Evolutionary conservation across 2,888 invertebrate species (phyloP).

Genomic region (Tetropium fuscum): DNA sequence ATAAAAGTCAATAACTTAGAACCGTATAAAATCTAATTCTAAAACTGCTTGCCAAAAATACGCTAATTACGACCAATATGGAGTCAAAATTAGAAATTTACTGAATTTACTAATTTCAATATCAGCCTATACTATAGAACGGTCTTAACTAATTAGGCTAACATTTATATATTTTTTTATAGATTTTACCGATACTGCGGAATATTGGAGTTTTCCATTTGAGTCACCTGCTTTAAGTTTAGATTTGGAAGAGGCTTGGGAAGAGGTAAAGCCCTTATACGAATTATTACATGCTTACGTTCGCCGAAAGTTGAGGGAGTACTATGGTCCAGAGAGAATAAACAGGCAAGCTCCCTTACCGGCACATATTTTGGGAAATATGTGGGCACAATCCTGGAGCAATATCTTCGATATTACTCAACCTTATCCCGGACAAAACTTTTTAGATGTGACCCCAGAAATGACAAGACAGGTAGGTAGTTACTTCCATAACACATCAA

Average conservation of each 20-base stretch:
- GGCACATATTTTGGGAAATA: constrained; percentile 88
- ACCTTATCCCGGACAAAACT: constrained; percentile 85
- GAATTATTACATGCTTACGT: constrained; percentile 91
- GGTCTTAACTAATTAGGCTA: no score
- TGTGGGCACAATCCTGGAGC: constrained; percentile 92
- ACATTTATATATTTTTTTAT: constrained; percentile 57
- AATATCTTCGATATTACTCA: constrained; percentile 84
- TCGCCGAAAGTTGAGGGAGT: constrained; percentile 82
- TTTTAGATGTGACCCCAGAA: constrained; percentile 85
- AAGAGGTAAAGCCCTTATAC: constrained; percentile 87
- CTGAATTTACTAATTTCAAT: no score
- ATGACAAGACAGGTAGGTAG: constrained; percentile 78
- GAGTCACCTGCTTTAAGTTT: constrained; percentile 81
- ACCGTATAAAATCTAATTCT: no score
- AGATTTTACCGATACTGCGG: constrained; percentile 91
- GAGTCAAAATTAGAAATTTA: no score
- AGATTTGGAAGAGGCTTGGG: constrained; percentile 87
- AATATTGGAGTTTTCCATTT: constrained; percentile 91
- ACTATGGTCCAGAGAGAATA: constrained; percentile 86
- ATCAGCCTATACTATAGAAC: no score
- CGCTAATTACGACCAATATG: no score
- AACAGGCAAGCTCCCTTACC: constrained; percentile 86
- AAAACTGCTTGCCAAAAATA: no score
- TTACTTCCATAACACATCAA: background rate
- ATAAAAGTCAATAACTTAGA: no score